These are phyloP conservation scores for Threskiornis aethiopicus DNA, from an alignment of 2,797 vertebrate species.

Conservation along the genomic window DNA sequence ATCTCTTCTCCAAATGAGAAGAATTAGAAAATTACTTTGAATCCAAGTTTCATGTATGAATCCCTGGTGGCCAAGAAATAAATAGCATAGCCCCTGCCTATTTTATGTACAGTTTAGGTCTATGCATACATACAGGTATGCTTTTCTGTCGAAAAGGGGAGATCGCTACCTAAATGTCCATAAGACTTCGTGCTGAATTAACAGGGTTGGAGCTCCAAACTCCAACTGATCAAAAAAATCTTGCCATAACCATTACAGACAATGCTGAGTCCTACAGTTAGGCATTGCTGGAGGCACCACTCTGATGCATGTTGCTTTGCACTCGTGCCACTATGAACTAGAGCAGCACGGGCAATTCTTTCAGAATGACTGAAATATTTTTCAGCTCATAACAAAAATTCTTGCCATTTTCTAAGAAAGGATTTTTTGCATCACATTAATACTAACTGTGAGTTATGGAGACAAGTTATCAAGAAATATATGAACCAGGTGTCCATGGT, in stretches of 20 bases:
- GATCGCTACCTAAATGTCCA: fast-evolving
- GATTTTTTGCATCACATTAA: neutral
- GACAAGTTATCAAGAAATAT: neutral
- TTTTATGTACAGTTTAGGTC: neutral
- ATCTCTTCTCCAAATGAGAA: neutral
- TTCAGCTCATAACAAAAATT: neutral
- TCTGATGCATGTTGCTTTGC: neutral
- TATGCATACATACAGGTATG: neutral
- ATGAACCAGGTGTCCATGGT: neutral
- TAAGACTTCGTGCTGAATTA: neutral
- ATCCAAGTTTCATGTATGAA: neutral
- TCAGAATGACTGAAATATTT: neutral
- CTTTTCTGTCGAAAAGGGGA: neutral
- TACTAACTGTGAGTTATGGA: neutral
- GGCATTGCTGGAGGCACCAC: neutral
- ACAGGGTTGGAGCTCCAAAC: neutral
- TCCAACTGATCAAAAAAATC: neutral
- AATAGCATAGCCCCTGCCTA: neutral
- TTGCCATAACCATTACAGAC: neutral
- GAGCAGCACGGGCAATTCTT: neutral
- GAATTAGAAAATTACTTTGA: neutral
- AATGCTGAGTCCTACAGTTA: neutral
- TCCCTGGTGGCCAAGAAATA: neutral
- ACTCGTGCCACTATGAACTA: neutral
- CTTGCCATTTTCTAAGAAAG: neutral